These are phyloP conservation scores for Diplogasteroides magnus DNA, from an alignment of 1,140 invertebrate species.

Conservation along the genomic window DNA sequence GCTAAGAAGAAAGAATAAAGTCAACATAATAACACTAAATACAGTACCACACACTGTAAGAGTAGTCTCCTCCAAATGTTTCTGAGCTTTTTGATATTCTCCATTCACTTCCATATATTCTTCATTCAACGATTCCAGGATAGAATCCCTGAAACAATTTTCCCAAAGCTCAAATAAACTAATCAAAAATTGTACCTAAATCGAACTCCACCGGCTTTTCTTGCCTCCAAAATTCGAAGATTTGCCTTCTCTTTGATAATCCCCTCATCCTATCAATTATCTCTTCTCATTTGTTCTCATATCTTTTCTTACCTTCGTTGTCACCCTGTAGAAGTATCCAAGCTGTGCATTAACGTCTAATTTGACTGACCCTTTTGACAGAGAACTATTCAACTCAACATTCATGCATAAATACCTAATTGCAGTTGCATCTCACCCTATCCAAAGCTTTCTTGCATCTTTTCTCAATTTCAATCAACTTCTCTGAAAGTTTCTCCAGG, in stretches of 20 bases:
- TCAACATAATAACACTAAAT: not conserved
- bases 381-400: too few relatives aligned
- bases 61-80: not conserved
- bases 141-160: slow-evolving; percentile 12
- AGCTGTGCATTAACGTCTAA: not conserved
- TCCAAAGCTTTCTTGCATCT: not conserved
- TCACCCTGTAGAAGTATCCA: not conserved
- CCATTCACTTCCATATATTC: not conserved
- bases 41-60: not conserved
- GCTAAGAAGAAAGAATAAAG: not conserved
- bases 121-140: slow-evolving; percentile 6
- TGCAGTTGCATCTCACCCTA: too few relatives aligned
- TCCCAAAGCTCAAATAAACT: too few relatives aligned
- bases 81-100: not conserved
- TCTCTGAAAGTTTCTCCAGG: not conserved
- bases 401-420: too few relatives aligned
- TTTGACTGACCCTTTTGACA: too few relatives aligned
- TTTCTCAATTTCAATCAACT: not conserved
- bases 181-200: too few relatives aligned
- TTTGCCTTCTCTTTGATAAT: not conserved
- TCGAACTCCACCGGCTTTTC: not conserved
- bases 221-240: not conserved
- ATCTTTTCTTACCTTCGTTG: not conserved
- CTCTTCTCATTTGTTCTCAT: not conserved
- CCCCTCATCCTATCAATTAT: too few relatives aligned